Evolutionary conservation across 2,113 vertebrate species (phyloP).

Genomic region (Sorex fumeus): DNA sequence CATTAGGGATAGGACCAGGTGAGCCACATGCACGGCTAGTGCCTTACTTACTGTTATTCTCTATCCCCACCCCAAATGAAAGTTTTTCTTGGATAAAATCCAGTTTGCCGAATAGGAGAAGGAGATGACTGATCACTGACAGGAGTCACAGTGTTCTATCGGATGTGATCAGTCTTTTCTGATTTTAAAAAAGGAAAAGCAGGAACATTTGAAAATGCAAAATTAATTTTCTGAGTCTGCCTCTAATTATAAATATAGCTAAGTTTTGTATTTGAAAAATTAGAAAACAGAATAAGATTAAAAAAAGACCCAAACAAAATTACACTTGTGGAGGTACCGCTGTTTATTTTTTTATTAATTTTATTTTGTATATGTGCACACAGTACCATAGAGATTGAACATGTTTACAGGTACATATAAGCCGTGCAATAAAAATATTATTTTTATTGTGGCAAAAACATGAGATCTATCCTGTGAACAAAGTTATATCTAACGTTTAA

Average conservation of each 20-base stretch:
- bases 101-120: slow-evolving; percentile 9
- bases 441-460: slow-evolving; percentile 24
- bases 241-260: slow-evolving; percentile 43
- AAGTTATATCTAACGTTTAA: background rate
- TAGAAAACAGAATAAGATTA: background rate
- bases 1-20: too few species aligned
- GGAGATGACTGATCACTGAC: background rate
- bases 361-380: slow-evolving; percentile 7
- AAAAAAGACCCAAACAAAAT: slow-evolving; percentile 17
- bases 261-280: slow-evolving; percentile 57
- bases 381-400: too few species aligned
- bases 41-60: too few species aligned
- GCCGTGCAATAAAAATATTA: too few species aligned
- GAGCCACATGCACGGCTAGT: too few species aligned
- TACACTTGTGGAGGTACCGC: background rate
- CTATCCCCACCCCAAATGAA: background rate
- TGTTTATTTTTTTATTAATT: slow-evolving; percentile 25
- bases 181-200: slow-evolving; percentile 44
- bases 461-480: background rate
- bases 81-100: background rate
- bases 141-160: background rate
- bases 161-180: background rate
- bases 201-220: slow-evolving; percentile 4
- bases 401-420: too few species aligned
- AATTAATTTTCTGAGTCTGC: slow-evolving; percentile 18